phyloP scores from a whole-genome alignment of 2,888 invertebrate genomes.

The Tetropium fuscum region DNA sequence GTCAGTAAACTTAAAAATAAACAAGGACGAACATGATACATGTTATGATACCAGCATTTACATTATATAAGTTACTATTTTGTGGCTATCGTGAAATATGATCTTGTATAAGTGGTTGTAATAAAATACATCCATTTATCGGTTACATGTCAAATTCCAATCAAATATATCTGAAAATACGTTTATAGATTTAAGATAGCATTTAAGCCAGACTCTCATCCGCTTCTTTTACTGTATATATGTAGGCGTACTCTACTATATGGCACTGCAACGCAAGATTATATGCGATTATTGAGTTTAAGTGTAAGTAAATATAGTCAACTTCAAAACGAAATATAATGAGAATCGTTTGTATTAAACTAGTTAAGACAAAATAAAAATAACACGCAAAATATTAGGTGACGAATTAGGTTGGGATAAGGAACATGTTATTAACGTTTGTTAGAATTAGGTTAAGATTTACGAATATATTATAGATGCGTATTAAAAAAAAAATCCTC shows the following conservation, averaged over 20 bases:
- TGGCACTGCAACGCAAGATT: constrained; percentile 19
- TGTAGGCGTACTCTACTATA: too few relatives aligned
- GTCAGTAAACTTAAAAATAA: constrained; percentile 26
- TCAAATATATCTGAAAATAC: constrained; percentile 55
- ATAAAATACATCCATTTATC: constrained; percentile 57
- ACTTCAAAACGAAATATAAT: too few relatives aligned
- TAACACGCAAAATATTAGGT: too few relatives aligned
- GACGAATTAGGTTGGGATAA: too few relatives aligned
- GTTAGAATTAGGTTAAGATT: too few relatives aligned
- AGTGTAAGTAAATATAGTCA: constrained; percentile 6
- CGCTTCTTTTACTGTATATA: constrained; percentile 30
- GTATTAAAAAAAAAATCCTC: too few relatives aligned
- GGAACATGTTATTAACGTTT: too few relatives aligned
- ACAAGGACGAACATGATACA: constrained; percentile 35
- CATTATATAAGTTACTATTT: constrained; percentile 41
- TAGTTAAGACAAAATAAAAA: too few relatives aligned
- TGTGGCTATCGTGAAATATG: constrained; percentile 42
- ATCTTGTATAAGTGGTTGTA: constrained; percentile 47
- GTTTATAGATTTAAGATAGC: constrained; percentile 53
- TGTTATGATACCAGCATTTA: constrained; percentile 39
- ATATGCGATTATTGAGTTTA: constrained; percentile 17
- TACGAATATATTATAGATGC: too few relatives aligned
- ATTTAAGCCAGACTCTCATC: constrained; percentile 37
- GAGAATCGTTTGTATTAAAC: too few relatives aligned
- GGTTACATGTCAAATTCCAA: constrained; percentile 55